Evolutionary conservation across 2,113 vertebrate species (phyloP), one percentile per base, ranked within the genome.

Genomic region (Anthoscopus minutus): DNA sequence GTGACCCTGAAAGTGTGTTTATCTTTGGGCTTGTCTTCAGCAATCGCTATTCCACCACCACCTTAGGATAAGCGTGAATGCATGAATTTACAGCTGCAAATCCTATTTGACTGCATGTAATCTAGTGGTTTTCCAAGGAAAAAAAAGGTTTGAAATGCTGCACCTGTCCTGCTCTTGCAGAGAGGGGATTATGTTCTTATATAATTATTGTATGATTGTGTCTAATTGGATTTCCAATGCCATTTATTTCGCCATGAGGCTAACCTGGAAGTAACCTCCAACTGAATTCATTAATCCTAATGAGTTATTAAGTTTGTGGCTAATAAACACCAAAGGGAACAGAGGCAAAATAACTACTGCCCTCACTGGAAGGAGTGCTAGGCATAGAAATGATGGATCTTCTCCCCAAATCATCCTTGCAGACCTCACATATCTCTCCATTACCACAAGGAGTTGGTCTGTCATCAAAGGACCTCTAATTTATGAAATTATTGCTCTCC

Each of bases 181-280:
- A 80, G 67, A 79, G 42, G 73, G 84, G 92, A 92, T 96, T 84
- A 92, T 60, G 38, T 50, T 62, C 84, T 78, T 51, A 23, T 4
- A 28, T 64, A 81, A 94, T 94, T 83, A 66, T 58, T 81, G 81
- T 38, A 51, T 60, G 56, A 79, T 82, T 93, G 84, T 82, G 73
- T 70, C 92, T 92, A 95, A 96, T 83, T 60, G 51, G 95, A 95
- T 97, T 97, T 94, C 92, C 42, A 22, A 45, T 81, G 91, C 94
- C 84, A 81, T 86, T 94, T 79, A 44, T 76, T 96, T 95, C 27
- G 45, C 69, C 86, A 56, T 25, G 54, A 61, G 86, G 81, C 54
- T 61, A 95, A 93, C 95, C 85, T 93, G 96, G 86, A 95, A 71
- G 60, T 50, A 54, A 47, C 44, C 77, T 88, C 84, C 7, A 0